Base-by-base conservation (phyloP, 2,113 vertebrate species). In the Odobenus rosmarus region DNA sequence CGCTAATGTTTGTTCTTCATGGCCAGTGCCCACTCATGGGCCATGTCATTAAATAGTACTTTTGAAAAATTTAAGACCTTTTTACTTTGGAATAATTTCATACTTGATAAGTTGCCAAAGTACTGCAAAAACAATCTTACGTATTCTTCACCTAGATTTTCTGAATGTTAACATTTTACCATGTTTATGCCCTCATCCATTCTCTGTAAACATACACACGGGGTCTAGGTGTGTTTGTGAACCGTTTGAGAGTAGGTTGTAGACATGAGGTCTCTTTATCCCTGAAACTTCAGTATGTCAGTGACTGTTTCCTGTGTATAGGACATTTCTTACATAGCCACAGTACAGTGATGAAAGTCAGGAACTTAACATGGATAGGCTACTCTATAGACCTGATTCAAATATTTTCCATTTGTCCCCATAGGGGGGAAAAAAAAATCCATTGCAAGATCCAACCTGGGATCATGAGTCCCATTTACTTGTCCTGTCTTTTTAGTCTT, bases 1-100 rank as follows among this genome's bases (percentile, higher is more conserved):
- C 7, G 7, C 7, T 46, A 46, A 46, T 46, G 46, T 46, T 31
- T 77, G 5, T 92, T 83, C 31, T 28, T 95, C 31, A 64, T 16
- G 21, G 13, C 14, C 81, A 55, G n/a, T 1, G 23, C 33, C 59
- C 61, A 71, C 59, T 93, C 31, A 59, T 13, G 53, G 49, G 39
- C 36, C 18, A 21, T 81, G 49, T 49, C 39, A 74, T 86, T 81
- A 86, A 61, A 81, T 76, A 82, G 26, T 89, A n/a, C 67, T 51
- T 90, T 3, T 2, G 26, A 74, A 39, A 85, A 21, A 13, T 9
- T 71, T 19, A 74, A 86, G 23, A 67, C 4, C 39, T 83, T 84
- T 96, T 93, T n/a, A 51, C 81, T 93, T 95, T 36, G 36, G 80
- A 91, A 36, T 55, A 89, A 90, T 69, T n/a, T 84, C 19, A 61